Evolutionary conservation across 2,113 vertebrate genomes (phyloP), one percentile per base, ranked within the genome.

Genomic region (Strix aluco): DNA sequence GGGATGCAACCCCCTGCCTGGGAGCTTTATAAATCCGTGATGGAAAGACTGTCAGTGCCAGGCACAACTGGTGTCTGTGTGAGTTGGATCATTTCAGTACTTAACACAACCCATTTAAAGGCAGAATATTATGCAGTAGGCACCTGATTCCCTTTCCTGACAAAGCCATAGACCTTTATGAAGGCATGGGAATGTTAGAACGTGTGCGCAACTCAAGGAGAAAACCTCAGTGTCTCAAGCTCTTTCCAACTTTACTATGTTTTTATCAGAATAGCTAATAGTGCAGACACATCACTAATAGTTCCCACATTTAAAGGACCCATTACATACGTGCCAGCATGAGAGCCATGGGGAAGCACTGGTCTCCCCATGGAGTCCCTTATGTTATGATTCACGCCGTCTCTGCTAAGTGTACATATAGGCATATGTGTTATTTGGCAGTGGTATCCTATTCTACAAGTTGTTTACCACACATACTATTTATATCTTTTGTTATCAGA

Each of bases 401-500:
- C n/a, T 58, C 63, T 86, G 55, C 21, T 25, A 61, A 92, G 30
- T 15, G 25, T 29, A 46, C 11, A 13, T 40, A 14, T 0, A 70
- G 46, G 42, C 25, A 19, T 29, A 32, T 3, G 4, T 55, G 29
- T 18, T 62, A n/a, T 47, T 73, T 67, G 18, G 54, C 46, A 38
- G 23, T 15, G 52, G 26, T 15, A n/a, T 85, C 78, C 84, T 79
- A 6, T 55, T 81, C 81, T 61, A 59, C 73, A 61, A 75, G 73
- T 54, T 92, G 73, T 85, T 95, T 93, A 90, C 54, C 66, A 72
- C 38, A 40, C 8, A 9, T 9, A 21, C 49, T 85, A 72, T 96
- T 91, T 93, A 75, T 95, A 90, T 32, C 49, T 87, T 79, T 26
- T 66, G 40, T 82, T 95, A 66, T 90, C 90, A 73, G 84, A 40